Evolutionary conservation across 2,797 vertebrate genomes (phyloP), one percentile per base, ranked within the genome.

Genomic region (Picus viridis): DNA sequence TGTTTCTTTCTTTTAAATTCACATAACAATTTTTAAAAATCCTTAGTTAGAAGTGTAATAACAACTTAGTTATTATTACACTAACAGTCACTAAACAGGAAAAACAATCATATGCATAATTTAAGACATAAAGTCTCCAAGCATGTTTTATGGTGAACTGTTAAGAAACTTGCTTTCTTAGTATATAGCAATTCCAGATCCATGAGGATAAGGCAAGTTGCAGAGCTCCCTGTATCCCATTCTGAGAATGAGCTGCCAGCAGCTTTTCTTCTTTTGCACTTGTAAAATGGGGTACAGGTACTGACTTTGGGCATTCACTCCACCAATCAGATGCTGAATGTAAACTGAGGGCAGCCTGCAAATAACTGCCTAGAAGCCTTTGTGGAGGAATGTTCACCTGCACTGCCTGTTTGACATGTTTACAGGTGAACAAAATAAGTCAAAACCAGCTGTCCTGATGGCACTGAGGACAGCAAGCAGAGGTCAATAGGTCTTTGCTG

Each of bases 51-150:
- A 56, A 17, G 15, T 83, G 26, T 49, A 85, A 30, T 68, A 93
- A 47, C 32, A n/a, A 59, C 87, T 80, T 49, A 72, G 53, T 90
- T 83, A 43, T 26, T 56, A 49, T 32, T 62, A 16, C 20, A 41
- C 15, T 53, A 73, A 58, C n/a, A 84, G 62, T 43, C 72, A 62
- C 58, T 34, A 65, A 87, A 77, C n/a, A 78, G 63, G 88, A 76
- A 72, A 70, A 87, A n/a, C 43, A 83, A 75, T 89, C 19, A 6
- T 79, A 81, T 32, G 36, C n/a, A 43, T 93, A 79, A 93, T 84
- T 93, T 57, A 84, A 89, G 49, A 82, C 57, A 51, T 81, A 70
- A 89, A 89, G 83, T 92, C 43, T 89, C 81, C 4, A 24, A 75
- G 84, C 30, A 18, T 43, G 61, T 83, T 93, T 92, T 73, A 61